These are phyloP conservation scores for Siniperca undulata DNA, from an alignment of 2,797 vertebrate species.

Conservation along the genomic window DNA sequence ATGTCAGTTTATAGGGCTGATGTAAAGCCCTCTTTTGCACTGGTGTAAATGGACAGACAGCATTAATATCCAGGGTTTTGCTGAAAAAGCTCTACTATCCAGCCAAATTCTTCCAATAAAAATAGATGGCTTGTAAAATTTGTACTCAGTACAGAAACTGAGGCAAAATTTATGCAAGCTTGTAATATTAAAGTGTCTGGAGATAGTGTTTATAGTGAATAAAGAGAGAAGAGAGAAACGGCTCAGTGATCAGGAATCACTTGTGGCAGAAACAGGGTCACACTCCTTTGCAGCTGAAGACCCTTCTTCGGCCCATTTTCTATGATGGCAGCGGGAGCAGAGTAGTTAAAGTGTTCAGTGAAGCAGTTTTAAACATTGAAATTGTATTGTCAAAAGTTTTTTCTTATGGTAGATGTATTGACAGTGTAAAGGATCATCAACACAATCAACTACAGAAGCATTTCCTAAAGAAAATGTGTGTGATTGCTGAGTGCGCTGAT, in stretches of 20 bases:
- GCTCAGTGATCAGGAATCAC: slow-evolving; percentile 57
- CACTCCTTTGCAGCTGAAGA: slow-evolving; percentile 44
- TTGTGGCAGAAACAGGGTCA: slow-evolving; percentile 58
- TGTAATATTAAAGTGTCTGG: slow-evolving; percentile 61
- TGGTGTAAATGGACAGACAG: slow-evolving; percentile 21
- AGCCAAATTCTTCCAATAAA: slow-evolving; percentile 48
- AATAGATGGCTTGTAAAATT: slow-evolving; percentile 51
- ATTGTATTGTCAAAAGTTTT: background rate
- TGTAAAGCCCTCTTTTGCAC: slow-evolving; percentile 36
- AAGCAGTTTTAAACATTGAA: background rate
- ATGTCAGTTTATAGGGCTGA: slow-evolving; percentile 59
- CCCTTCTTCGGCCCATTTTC: slow-evolving; percentile 30
- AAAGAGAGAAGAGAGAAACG: slow-evolving; percentile 42
- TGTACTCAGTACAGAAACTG: slow-evolving; percentile 42
- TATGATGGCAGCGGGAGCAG: slow-evolving; percentile 11
- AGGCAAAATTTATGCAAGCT: slow-evolving; percentile 56
- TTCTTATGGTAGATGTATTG: background rate
- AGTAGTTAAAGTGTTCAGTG: background rate
- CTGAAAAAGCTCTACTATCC: slow-evolving; percentile 30
- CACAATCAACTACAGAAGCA: background rate
- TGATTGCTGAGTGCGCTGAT: background rate
- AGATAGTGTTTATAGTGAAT: slow-evolving; percentile 62
- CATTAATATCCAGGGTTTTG: slow-evolving; percentile 27
- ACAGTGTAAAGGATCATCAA: background rate
- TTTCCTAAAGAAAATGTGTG: background rate